Conservation (phyloP, 2,797 vertebrate genomes). For the Notolepis coatsorum region DNA sequence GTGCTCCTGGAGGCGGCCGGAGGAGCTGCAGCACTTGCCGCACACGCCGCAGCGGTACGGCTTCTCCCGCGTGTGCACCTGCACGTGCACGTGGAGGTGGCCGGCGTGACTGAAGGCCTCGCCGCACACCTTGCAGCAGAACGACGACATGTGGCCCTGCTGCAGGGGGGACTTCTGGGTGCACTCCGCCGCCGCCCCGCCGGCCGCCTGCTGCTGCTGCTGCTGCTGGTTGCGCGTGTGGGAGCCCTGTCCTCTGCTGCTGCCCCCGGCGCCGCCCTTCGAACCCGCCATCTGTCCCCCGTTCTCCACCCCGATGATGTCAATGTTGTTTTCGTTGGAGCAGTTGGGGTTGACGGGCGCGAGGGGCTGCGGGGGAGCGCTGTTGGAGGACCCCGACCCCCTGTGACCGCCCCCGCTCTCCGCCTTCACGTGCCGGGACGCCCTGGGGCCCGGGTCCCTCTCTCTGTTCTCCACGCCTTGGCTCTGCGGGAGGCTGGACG, state of each 20-base stretch:
- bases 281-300: conserved; percentile 70
- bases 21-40: conserved; percentile 80
- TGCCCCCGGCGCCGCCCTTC: conserved; percentile 65
- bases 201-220: conserved; percentile 50
- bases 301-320: conserved; percentile 76
- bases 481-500: conserved; percentile 71
- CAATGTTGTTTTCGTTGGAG: conserved; percentile 80
- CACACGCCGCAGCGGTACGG: conserved; percentile 80
- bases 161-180: conserved; percentile 74
- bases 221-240: conserved; percentile 74
- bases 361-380: conserved; percentile 62
- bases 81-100: conserved; percentile 78
- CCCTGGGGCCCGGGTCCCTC: conserved; percentile 63
- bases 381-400: conserved; percentile 61
- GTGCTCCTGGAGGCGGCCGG: conserved; percentile 77
- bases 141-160: conserved; percentile 75
- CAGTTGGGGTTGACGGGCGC: conserved; percentile 80
- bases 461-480: conserved; percentile 79
- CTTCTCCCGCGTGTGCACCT: conserved; percentile 80
- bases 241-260: conserved; percentile 62
- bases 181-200: conserved; percentile 56
- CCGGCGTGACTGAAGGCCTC: conserved; percentile 77
- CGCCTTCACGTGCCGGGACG: conserved; percentile 71
- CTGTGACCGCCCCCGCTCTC: conserved; percentile 69
- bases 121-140: conserved; percentile 79